Evolutionary conservation across 2,888 invertebrate species (phyloP).

Genomic region (Drosophila borealis): DNA sequence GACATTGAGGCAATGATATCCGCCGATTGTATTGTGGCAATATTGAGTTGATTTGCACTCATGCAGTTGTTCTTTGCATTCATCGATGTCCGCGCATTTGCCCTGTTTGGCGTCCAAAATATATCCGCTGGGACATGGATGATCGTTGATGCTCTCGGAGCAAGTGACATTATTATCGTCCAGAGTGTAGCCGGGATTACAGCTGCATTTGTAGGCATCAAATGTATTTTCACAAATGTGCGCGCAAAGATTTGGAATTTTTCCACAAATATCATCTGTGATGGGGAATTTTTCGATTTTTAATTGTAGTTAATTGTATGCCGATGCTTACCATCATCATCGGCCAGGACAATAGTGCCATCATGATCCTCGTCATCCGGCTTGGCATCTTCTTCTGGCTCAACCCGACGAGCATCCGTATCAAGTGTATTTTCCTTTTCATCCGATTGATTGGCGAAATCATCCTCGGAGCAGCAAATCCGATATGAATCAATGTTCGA

Average conservation of each 20-base stretch:
- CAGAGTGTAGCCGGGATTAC: slow-evolving; percentile 85
- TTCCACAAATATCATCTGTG: slow-evolving; percentile 86
- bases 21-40: slow-evolving; percentile 90
- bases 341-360: slow-evolving; percentile 70
- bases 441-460: slow-evolving; percentile 3
- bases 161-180: slow-evolving; percentile 86
- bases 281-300: too few species aligned
- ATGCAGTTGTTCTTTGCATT: slow-evolving; percentile 88
- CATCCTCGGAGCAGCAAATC: slow-evolving; percentile 86
- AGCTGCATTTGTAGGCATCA: slow-evolving; percentile 86
- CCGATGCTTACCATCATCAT: slow-evolving; percentile 67
- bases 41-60: slow-evolving; percentile 88
- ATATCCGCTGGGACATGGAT: slow-evolving; percentile 85
- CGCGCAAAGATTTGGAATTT: slow-evolving; percentile 85
- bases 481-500: slow-evolving; percentile 86
- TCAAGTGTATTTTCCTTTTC: slow-evolving; percentile 1
- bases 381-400: neutral
- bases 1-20: slow-evolving; percentile 87
- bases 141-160: slow-evolving; percentile 40
- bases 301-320: too few species aligned
- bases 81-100: slow-evolving; percentile 88
- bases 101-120: slow-evolving; percentile 81
- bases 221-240: slow-evolving; percentile 87
- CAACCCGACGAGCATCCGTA: neutral
- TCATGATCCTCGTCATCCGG: slow-evolving; percentile 29